A percentile compares a stretch with the other conserved stretches of the same genome.
Conservation (phyloP, 53 echinoderm and acorn worm genomes). For the Paracentrotus lividus region DNA sequence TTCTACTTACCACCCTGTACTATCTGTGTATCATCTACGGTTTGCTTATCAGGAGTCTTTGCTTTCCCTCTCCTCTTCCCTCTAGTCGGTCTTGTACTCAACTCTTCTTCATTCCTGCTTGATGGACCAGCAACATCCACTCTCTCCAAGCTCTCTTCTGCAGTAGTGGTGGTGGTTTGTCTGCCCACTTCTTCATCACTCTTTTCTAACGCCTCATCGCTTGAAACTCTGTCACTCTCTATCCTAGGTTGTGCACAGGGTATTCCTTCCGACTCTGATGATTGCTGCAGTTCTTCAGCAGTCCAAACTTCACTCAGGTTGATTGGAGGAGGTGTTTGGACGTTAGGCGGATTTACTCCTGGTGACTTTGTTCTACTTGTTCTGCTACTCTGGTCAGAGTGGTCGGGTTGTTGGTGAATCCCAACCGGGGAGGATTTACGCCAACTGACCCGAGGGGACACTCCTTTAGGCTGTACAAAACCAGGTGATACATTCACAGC, state of each 20-base stretch:
- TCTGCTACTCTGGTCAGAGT: conserved; percentile 1
- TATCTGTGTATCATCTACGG: conserved; percentile 13
- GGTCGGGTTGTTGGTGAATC: neutral
- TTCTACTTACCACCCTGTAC: conserved; percentile 24
- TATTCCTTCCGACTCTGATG: conserved; percentile 62
- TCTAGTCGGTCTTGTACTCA: neutral
- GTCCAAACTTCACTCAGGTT: conserved; percentile 34
- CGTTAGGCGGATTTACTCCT: neutral
- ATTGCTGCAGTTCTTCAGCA: neutral
- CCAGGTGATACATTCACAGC: no score
- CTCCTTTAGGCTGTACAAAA: no score
- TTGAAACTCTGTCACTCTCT: conserved; percentile 2
- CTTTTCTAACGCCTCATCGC: conserved; percentile 32
- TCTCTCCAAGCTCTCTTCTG: neutral
- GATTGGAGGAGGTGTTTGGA: neutral
- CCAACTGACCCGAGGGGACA: neutral
- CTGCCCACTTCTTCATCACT: neutral
- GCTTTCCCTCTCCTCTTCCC: conserved; percentile 19
- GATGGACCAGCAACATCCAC: neutral
- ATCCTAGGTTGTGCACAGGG: conserved; percentile 66
- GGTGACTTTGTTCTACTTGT: neutral
- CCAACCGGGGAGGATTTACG: conserved; percentile 6
- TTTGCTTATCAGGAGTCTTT: neutral
- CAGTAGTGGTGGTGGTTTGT: neutral
- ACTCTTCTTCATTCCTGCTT: neutral